These are phyloP conservation scores for Parelbella ahira DNA, from an alignment of 2,888 invertebrate genomes.

Conservation along the genomic window DNA sequence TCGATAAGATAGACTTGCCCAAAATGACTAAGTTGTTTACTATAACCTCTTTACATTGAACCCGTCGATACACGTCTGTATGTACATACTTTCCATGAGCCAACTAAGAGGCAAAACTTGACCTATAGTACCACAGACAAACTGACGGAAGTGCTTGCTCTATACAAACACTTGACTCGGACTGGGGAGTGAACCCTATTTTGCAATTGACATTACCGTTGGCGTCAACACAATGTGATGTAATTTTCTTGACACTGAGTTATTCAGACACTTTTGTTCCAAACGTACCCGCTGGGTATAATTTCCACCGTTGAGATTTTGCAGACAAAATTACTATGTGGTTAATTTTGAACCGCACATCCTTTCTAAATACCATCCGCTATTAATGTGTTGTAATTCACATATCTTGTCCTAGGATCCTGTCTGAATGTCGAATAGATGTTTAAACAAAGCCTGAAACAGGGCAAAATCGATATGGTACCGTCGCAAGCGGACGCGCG, in stretches of 20 bases:
- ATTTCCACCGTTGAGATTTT: not conserved
- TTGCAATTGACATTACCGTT: conserved; percentile 19
- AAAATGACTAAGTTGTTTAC: too few relatives aligned
- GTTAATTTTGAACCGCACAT: too few relatives aligned
- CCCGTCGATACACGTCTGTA: too few relatives aligned
- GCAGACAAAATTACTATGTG: not conserved
- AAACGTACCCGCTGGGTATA: conserved; percentile 1
- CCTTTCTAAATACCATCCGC: too few relatives aligned
- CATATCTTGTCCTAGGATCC: too few relatives aligned
- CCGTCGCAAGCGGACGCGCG: conserved; percentile 66
- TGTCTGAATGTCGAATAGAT: conserved; percentile 42
- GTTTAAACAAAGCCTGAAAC: conserved; percentile 61
- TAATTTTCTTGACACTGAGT: conserved; percentile 14
- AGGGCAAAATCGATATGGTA: conserved; percentile 68
- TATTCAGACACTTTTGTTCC: conserved; percentile 11
- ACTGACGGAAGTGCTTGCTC: conserved; percentile 20
- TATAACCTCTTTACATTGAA: too few relatives aligned
- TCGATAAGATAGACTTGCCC: too few relatives aligned
- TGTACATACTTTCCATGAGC: too few relatives aligned
- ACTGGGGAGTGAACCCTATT: conserved; percentile 21
- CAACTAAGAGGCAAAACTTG: conserved; percentile 21
- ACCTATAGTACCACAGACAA: conserved; percentile 20
- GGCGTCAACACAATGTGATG: conserved; percentile 22
- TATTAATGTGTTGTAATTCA: not conserved
- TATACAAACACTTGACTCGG: conserved; percentile 18